Percentiles rank a stretch among this genome's conserved stretches.
Evolutionary conservation across 1,140 invertebrate species (phyloP).

Genomic region (Drosophila lowei): DNA sequence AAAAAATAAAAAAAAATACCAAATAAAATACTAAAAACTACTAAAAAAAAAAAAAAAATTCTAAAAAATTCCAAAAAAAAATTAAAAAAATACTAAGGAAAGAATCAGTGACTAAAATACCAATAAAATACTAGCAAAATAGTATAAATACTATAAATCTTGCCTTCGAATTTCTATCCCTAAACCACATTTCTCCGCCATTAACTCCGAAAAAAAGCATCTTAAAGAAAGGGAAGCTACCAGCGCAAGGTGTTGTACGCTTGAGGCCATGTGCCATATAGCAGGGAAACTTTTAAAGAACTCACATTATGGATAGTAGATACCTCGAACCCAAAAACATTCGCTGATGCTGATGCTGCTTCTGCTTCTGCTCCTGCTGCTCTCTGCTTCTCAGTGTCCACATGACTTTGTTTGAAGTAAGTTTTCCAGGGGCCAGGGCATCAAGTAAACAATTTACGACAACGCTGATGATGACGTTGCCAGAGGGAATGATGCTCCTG

Average conservation of each 20-base stretch:
- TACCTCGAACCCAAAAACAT: slow-evolving; percentile 47
- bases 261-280: slow-evolving; percentile 46
- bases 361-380: slow-evolving; percentile 17
- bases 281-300: slow-evolving; percentile 72
- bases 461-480: slow-evolving; percentile 76
- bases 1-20: no score
- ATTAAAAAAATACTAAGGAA: no score
- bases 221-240: slow-evolving; percentile 3
- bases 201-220: background rate
- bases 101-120: no score
- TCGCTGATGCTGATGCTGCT: slow-evolving; percentile 35
- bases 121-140: no score
- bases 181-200: no score
- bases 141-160: no score
- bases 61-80: no score
- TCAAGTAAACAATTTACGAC: slow-evolving; percentile 81
- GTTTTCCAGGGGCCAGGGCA: slow-evolving; percentile 57
- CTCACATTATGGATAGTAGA: slow-evolving; percentile 55
- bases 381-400: slow-evolving; percentile 56
- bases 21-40: no score
- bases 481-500: slow-evolving; percentile 39
- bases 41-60: no score
- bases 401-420: slow-evolving; percentile 80
- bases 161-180: no score
- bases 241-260: slow-evolving; percentile 16